Base-by-base conservation (phyloP, 1,140 invertebrate genomes). In the Nautilus pompilius region DNA sequence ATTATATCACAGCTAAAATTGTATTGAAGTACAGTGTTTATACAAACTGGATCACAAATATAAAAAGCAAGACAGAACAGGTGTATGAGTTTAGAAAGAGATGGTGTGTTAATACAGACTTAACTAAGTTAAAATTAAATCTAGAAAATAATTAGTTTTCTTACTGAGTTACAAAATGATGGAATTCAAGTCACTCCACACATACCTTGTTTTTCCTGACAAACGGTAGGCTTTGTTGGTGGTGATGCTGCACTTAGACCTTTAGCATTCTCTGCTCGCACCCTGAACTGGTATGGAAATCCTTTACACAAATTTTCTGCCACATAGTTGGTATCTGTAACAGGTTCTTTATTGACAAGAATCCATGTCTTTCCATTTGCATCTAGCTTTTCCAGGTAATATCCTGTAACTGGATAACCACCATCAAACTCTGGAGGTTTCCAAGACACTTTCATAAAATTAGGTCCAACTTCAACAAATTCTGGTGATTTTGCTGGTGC, bases 341-440 rank as follows among this genome's bases (percentile, higher is more conserved):
- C 94, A 20, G 97, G 88, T 22, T 58, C 85, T 8, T 89, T 87
- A 83, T 97, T 98, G 26, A 97, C 93, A 54, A 94, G 89, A 77
- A 95, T 92, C 96, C 96, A 99, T 29, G 92, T 88, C 24, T 65
- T 62, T 8, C 75, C 73, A 36, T 67, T 67, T 1, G 72, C 63
- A 41, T 78, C 76, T 2, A 53, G 45, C n/a, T 72, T 70, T 59
- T 83, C 96, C 90, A 80, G 91, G 74, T 94, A 96, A 63, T 94
- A 93, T 10, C 77, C 75, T 41, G 69, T 78, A 24, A 99, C 88
- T 6, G 95, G 95, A 78, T 93, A 92, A 33, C 97, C 97, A 74
- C 97, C 97, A 84, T 99, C 96, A 78, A 98, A 94, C 77, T 96
- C 93, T 48, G 96, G 96, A 78, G 96, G 96, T 67, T 94, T 89